Conservation (phyloP, 1,140 invertebrate genomes). For the Varroa destructor region DNA sequence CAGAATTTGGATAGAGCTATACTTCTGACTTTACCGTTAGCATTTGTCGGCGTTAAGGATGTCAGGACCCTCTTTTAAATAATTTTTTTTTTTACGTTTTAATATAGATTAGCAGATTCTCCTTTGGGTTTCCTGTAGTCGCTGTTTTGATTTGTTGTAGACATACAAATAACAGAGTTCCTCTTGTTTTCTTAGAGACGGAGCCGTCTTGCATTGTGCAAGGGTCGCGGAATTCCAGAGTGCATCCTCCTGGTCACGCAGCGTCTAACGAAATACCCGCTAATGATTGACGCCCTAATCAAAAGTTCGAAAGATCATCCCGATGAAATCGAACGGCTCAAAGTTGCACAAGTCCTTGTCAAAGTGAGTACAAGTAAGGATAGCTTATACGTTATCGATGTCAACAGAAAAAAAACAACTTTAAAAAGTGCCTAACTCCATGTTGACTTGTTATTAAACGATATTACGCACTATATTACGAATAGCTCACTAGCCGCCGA, state of each 20-base stretch:
- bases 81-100: too few relatives aligned
- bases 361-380: constrained; percentile 34
- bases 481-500: not conserved
- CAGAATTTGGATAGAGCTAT: not conserved
- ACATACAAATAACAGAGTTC: too few relatives aligned
- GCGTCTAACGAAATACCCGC: constrained; percentile 81
- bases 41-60: too few relatives aligned
- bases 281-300: constrained; percentile 76
- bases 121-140: too few relatives aligned
- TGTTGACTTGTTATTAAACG: not conserved
- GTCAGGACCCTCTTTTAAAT: too few relatives aligned
- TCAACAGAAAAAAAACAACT: not conserved
- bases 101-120: too few relatives aligned
- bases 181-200: constrained; percentile 50
- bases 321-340: constrained; percentile 56
- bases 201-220: constrained; percentile 60
- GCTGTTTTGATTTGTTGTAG: too few relatives aligned
- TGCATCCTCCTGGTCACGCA: constrained; percentile 87
- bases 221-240: constrained; percentile 86
- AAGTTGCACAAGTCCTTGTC: constrained; percentile 53
- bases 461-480: not conserved
- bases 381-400: not conserved
- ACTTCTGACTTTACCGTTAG: too few relatives aligned
- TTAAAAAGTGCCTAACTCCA: too few relatives aligned
- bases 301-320: constrained; percentile 70